Percentiles rank a stretch among this genome's conserved stretches.
Evolutionary conservation across 2,888 invertebrate species (phyloP).

Genomic region (Lasioglossum vierecki): DNA sequence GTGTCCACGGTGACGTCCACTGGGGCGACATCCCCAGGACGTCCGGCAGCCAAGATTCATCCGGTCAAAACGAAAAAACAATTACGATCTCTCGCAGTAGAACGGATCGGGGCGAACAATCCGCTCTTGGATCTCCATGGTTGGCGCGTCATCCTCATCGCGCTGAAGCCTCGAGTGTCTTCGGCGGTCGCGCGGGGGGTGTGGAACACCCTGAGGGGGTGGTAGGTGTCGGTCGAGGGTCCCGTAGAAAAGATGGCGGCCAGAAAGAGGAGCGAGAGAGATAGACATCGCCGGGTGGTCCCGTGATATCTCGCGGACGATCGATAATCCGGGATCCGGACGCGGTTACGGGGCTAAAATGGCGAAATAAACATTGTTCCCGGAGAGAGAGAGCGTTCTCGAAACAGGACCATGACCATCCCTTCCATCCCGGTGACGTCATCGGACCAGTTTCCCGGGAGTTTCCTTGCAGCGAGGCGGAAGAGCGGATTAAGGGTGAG

Average conservation of each 20-base stretch:
- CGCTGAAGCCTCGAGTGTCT: not conserved
- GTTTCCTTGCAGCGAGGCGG: slow-evolving; percentile 55
- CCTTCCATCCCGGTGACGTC: slow-evolving; percentile 60
- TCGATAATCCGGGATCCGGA: slow-evolving; percentile 17
- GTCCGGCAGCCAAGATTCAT: not conserved
- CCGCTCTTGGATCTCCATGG: slow-evolving; percentile 16
- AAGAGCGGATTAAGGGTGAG: slow-evolving; percentile 39
- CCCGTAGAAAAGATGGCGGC: slow-evolving; percentile 9
- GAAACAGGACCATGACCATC: slow-evolving; percentile 61
- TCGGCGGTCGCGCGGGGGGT: not conserved
- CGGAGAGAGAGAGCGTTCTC: slow-evolving; percentile 12
- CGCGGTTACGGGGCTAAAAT: slow-evolving; percentile 13
- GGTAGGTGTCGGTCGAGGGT: slow-evolving; percentile 1
- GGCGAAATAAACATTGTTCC: slow-evolving; percentile 7
- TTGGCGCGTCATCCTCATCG: slow-evolving; percentile 21
- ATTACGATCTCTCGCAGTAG: not conserved
- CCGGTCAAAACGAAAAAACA: slow-evolving; percentile 10
- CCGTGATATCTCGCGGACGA: not conserved
- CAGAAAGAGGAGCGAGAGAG: not conserved
- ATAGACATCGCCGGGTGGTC: not conserved
- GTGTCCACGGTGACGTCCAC: not conserved
- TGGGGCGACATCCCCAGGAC: not conserved
- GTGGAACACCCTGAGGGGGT: not conserved
- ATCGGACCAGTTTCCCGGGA: slow-evolving; percentile 58
- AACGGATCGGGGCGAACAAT: slow-evolving; percentile 21